Base-by-base conservation (phyloP, 2,113 vertebrate species). In the Oplegnathus fasciatus region DNA sequence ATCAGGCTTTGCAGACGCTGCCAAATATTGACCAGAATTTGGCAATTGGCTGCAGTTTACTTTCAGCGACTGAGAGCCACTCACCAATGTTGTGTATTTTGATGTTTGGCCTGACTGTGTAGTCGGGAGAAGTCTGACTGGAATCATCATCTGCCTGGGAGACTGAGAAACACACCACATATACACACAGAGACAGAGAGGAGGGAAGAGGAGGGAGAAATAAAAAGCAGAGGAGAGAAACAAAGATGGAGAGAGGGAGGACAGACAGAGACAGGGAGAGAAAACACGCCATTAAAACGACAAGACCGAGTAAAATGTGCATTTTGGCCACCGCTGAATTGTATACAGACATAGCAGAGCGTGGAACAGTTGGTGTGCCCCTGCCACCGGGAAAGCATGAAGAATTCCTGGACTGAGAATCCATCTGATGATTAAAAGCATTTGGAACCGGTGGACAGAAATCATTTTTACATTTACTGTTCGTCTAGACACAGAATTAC, bases 1-100 rank as follows among this genome's bases (percentile, higher is more conserved):
- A 88, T 86, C 68, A 32, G 20, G 57, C 32, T 72, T 32, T 54
- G 32, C 40, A 70, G 54, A 54, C 64, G 5, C 55, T 69, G 70
- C 65, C 58, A 80, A 66, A 83, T 84, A 87, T 48, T 44, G 84
- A 82, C 57, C 57, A 13, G 65, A 65, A 81, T 66, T 71, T 65
- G 76, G 46, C 26, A 32, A 74, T n/a, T 34, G 66, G 54, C 68
- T 64, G 30, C 64, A 44, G 14, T 48, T 75, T 44, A 40, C 50
- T 74, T 66, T 30, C 37, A 65, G 48, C 28, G 37, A 62, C 13
- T 55, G 57, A 54, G 34, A 62, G 55, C 70, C 65, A 94, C 98
- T 98, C 96, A 99, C 98, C 98, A 82, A 98, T 94, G 92, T 98
- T 97, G 91, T 98, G 96, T 92, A 99, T 97, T 96, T 97, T 97